These are phyloP conservation scores for Lordiphosa fenestrarum DNA, from an alignment of 2,888 invertebrate genomes.

Conservation along the genomic window DNA sequence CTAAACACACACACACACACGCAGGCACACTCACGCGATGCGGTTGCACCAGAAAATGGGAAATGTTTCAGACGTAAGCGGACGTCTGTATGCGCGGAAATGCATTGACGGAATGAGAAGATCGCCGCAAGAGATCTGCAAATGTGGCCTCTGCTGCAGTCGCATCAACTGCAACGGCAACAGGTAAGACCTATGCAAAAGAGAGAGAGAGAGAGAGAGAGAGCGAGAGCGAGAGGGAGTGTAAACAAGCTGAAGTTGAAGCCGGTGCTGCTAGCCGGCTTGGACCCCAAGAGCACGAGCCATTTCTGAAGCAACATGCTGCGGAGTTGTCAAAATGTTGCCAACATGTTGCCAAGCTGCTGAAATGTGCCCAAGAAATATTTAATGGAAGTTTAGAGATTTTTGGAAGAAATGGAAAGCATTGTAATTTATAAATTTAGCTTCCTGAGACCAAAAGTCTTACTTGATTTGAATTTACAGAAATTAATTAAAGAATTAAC, in stretches of 20 bases:
- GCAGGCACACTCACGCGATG: conserved; percentile 26
- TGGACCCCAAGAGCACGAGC: conserved; percentile 54
- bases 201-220: conserved; percentile 6
- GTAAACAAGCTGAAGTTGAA: conserved; percentile 11
- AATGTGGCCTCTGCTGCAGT: conserved; percentile 26
- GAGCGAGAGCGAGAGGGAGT: conserved; percentile 2
- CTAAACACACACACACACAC: conserved; percentile 6
- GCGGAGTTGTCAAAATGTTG: conserved; percentile 3
- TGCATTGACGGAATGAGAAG: conserved; percentile 47
- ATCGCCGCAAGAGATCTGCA: conserved; percentile 43
- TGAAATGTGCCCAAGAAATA: too few relatives aligned
- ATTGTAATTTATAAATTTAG: too few relatives aligned
- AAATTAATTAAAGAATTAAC: too few relatives aligned
- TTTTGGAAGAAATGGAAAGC: too few relatives aligned
- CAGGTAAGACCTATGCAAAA: conserved; percentile 15
- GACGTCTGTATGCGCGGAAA: conserved; percentile 58
- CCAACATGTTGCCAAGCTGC: too few relatives aligned
- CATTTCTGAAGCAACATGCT: conserved; percentile 37
- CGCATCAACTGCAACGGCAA: conserved; percentile 38
- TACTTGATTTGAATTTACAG: too few relatives aligned
- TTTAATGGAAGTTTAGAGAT: too few relatives aligned
- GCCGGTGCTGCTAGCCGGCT: conserved; percentile 63
- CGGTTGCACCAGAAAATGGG: conserved; percentile 23
- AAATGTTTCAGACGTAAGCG: conserved; percentile 29
- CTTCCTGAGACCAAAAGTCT: too few relatives aligned